phyloP scores from a whole-genome alignment of 2,113 vertebrate species.

The Saguinus imperator region DNA sequence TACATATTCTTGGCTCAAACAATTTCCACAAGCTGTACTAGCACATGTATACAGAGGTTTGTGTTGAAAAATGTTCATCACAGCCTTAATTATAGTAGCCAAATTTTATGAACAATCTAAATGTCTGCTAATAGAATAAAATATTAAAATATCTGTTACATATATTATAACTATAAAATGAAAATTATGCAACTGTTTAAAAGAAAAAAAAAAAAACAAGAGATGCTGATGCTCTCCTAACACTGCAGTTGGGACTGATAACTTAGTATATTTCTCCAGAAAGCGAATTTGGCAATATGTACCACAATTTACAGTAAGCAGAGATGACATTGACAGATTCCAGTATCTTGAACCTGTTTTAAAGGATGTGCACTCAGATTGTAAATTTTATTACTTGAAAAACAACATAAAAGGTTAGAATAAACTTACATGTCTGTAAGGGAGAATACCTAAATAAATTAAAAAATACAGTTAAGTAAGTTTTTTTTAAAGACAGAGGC shows the following conservation, averaged over 20 bases:
- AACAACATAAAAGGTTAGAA: not conserved
- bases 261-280: not conserved
- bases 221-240: not conserved
- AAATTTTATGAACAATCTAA: not conserved
- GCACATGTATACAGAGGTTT: not conserved
- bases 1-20: not conserved
- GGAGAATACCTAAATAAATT: not conserved
- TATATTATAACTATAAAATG: not conserved
- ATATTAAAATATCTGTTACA: not conserved
- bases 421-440: not conserved
- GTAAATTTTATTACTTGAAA: slow-evolving; percentile 5
- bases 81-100: not conserved
- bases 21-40: not conserved
- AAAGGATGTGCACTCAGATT: not conserved
- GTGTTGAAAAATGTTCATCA: not conserved
- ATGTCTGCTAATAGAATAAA: not conserved
- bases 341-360: not conserved
- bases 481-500: not conserved
- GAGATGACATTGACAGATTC: not conserved
- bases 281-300: not conserved
- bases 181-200: not conserved
- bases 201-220: not conserved
- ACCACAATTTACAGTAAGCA: not conserved
- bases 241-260: not conserved
- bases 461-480: not conserved